Conservation (phyloP, 1,140 invertebrate species). For the Conus ventricosus region DNA sequence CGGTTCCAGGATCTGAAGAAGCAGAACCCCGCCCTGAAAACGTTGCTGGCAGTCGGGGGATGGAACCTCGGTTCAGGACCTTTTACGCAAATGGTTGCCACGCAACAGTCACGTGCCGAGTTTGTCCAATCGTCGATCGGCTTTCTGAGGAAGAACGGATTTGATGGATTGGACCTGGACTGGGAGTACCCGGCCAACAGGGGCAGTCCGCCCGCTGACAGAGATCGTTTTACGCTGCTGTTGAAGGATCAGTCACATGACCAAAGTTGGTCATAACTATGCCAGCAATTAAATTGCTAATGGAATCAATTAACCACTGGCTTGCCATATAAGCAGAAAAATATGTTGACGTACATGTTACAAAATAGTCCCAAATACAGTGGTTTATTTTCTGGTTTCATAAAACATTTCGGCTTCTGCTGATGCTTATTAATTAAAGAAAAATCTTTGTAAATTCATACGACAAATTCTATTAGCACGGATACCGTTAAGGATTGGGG, state of each 20-base stretch:
- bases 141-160: conserved; percentile 87
- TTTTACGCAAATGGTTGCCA: conserved; percentile 60
- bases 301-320: too few relatives aligned
- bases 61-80: conserved; percentile 95
- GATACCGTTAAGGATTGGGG: too few relatives aligned
- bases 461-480: too few relatives aligned
- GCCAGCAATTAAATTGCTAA: too few relatives aligned
- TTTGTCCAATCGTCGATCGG: conserved; percentile 80
- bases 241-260: conserved; percentile 79
- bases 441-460: too few relatives aligned
- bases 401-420: too few relatives aligned
- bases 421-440: too few relatives aligned
- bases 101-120: conserved; percentile 36
- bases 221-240: conserved; percentile 90
- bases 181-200: conserved; percentile 95
- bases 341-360: too few relatives aligned
- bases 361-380: too few relatives aligned
- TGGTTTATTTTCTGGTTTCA: too few relatives aligned
- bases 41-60: conserved; percentile 93
- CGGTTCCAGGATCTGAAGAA: conserved; percentile 81
- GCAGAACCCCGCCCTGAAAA: conserved; percentile 94
- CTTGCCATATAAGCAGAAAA: too few relatives aligned
- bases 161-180: conserved; percentile 85
- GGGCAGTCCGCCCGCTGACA: conserved; percentile 92
- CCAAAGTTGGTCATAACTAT: too few relatives aligned